Evolutionary conservation across 2,113 vertebrate species (phyloP).

Genomic region (Tinamus guttatus): DNA sequence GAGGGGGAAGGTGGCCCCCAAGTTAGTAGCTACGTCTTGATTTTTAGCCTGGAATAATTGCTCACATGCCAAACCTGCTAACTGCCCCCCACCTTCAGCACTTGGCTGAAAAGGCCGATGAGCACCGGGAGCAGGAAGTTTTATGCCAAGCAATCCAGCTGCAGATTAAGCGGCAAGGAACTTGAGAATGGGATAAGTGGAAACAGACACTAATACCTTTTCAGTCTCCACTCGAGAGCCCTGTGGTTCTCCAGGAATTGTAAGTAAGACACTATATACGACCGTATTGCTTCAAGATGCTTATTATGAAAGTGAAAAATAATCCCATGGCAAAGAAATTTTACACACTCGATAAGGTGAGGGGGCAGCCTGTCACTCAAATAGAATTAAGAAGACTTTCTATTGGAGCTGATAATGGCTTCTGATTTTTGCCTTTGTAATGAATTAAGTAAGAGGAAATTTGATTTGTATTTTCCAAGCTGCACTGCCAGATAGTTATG

Average conservation of each 20-base stretch:
- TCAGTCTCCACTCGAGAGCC: not conserved
- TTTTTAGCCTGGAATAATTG: not conserved
- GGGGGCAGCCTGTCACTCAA: conserved; percentile 8
- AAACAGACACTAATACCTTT: conserved; percentile 10
- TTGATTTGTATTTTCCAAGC: conserved; percentile 73
- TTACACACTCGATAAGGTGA: conserved; percentile 34
- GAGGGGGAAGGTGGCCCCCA: not conserved
- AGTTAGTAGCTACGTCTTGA: not conserved
- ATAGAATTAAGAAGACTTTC: conserved; percentile 8
- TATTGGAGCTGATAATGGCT: not conserved
- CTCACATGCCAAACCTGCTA: not conserved
- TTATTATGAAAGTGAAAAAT: not conserved
- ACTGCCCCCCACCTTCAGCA: not conserved
- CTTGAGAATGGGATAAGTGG: conserved; percentile 25
- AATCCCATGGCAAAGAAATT: conserved; percentile 33
- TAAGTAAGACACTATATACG: not conserved
- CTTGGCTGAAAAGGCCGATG: not conserved
- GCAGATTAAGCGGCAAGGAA: not conserved
- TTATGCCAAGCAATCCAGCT: conserved; percentile 26
- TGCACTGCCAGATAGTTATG: conserved; percentile 52
- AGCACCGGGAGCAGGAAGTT: not conserved
- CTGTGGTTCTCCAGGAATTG: not conserved
- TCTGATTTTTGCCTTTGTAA: conserved; percentile 55
- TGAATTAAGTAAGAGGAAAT: conserved; percentile 65
- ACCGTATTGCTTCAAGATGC: not conserved